Base-by-base conservation (phyloP, 2,113 vertebrate species). In the Diphyllodes magnificus region DNA sequence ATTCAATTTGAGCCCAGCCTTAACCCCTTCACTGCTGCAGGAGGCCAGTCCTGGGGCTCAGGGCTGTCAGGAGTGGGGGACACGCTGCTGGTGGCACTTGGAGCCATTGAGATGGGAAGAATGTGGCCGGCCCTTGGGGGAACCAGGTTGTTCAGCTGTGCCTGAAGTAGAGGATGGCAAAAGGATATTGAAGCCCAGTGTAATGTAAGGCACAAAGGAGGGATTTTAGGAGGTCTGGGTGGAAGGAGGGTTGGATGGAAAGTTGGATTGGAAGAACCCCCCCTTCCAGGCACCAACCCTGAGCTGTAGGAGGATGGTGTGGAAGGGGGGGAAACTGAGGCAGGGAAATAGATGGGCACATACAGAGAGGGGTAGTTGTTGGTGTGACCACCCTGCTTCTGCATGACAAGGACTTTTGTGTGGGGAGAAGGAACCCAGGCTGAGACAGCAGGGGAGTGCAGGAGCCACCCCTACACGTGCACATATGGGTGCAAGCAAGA, bases 51-150 rank as follows among this genome's bases (percentile, higher is more conserved):
- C 68, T 21, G 42, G 8, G 5, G 33, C 25, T 94, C 1, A 1
- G 63, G 15, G 71, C 56, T 45, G 1, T 9, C 14, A 0, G 24
- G 39, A 61, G 7, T 3, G 1, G 17, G 23, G n/a, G 3, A 49
- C 21, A 5, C 0, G 0, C n/a, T 33, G 28, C 28, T 2, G 15
- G n/a, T 54, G 75, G 44, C 18, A 4, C 56, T 42, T 37, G 4
- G 7, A 1, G 1, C 24, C 1, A 1, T 8, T 18, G 76, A 68
- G 65, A 6, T 69, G 71, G 50, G 39, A 61, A 53, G 39, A n/a
- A 54, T 20, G 56, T 47, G 72, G 23, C 54, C 57, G 79, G 47
- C 20, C 23, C 19, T 15, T 66, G 59, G 3, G 10, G 54, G 15
- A 4, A 25, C 14, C 35, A 10, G 33, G 31, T 17, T 50, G 27